These are phyloP conservation scores for Ypsolopha sequella DNA, from an alignment of 2,888 invertebrate genomes.

Conservation along the genomic window DNA sequence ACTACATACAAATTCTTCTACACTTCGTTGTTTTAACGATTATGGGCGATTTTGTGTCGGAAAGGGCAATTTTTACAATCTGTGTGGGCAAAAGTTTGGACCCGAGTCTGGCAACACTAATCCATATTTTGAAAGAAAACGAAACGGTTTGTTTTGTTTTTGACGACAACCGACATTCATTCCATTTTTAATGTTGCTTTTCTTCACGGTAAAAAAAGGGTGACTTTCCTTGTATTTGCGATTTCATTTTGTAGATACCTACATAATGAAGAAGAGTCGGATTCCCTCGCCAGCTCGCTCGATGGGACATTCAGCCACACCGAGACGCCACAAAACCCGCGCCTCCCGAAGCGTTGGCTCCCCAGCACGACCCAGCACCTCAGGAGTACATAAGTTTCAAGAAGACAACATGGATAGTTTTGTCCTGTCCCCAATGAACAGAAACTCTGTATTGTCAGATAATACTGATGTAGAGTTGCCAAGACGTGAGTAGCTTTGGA, in stretches of 20 bases:
- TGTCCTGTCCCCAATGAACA: neutral
- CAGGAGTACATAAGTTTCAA: constrained; percentile 28
- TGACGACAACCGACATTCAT: too few species aligned
- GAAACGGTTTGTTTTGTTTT: too few species aligned
- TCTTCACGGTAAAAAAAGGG: too few species aligned
- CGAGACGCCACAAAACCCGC: constrained; percentile 24
- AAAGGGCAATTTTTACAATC: too few species aligned
- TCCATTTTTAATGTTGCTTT: too few species aligned
- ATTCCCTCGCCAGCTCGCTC: constrained; percentile 47
- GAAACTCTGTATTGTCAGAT: constrained; percentile 37
- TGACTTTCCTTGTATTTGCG: too few species aligned
- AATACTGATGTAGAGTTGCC: constrained; percentile 47
- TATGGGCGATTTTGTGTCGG: too few species aligned
- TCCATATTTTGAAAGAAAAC: too few species aligned
- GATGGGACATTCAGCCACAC: constrained; percentile 22
- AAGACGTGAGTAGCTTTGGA: constrained; percentile 31
- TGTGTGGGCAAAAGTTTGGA: too few species aligned
- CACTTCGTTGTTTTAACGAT: too few species aligned
- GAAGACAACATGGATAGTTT: constrained; percentile 20
- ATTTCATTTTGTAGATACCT: neutral
- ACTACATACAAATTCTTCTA: too few species aligned
- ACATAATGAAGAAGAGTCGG: constrained; percentile 14
- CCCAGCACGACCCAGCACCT: constrained; percentile 27
- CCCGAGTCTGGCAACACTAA: too few species aligned
- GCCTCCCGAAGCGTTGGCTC: constrained; percentile 39